phyloP scores from a whole-genome alignment of 1,140 invertebrate species.

The Tachypleus tridentatus region DNA sequence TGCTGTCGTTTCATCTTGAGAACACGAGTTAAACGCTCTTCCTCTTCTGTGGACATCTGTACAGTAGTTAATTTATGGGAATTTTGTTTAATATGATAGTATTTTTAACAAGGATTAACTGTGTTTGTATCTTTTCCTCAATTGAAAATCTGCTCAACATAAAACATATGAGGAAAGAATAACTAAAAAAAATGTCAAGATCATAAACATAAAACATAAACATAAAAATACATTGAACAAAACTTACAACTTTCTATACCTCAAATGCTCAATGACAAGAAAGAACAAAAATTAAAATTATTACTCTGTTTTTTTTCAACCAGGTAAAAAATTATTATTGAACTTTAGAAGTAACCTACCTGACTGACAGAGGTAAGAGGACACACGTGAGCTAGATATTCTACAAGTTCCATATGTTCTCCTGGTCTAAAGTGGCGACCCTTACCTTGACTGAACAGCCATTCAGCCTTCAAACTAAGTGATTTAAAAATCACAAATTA shows the following conservation, averaged over 20 bases:
- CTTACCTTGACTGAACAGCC: constrained; percentile 84
- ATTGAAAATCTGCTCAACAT: not conserved
- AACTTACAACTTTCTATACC: not conserved
- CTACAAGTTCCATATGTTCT: constrained; percentile 63
- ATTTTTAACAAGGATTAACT: no score
- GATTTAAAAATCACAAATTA: no score
- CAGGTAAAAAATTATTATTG: not conserved
- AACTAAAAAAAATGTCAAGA: not conserved
- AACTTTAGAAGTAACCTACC: constrained; percentile 4
- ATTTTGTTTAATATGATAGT: not conserved
- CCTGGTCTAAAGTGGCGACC: constrained; percentile 73
- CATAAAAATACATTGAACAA: constrained; percentile 1
- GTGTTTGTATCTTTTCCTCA: not conserved
- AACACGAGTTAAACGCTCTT: constrained; percentile 68
- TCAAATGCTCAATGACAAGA: not conserved
- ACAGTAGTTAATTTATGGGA: not conserved
- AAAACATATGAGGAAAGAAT: not conserved
- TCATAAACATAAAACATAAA: not conserved
- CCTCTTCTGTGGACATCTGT: constrained; percentile 64
- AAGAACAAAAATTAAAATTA: not conserved
- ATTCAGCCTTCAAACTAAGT: constrained; percentile 75
- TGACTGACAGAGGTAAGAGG: constrained; percentile 48
- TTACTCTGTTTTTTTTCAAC: not conserved
- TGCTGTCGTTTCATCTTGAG: constrained; percentile 80
- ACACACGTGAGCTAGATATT: constrained; percentile 65